phyloP scores from a whole-genome alignment of 2,797 vertebrate genomes.

The Lacerta viridis region DNA sequence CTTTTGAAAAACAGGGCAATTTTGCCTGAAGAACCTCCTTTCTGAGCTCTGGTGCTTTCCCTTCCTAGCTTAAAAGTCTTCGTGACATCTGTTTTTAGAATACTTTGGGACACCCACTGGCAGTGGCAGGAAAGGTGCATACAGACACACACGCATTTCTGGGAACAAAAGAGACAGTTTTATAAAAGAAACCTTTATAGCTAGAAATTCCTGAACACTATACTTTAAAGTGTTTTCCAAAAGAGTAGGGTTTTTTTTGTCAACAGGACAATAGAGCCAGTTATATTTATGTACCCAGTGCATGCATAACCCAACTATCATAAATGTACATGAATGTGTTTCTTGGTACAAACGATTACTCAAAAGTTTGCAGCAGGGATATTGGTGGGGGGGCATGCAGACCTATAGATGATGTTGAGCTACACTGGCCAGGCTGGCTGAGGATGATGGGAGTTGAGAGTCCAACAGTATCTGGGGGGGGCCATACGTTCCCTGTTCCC shows the following conservation, averaged over 20 bases:
- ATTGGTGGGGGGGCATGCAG: background rate
- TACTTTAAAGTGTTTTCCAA: background rate
- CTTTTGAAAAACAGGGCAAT: conserved; percentile 66
- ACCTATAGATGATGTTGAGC: background rate
- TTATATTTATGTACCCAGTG: background rate
- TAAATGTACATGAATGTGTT: background rate
- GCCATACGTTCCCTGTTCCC: too few species aligned
- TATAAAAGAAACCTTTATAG: conserved; percentile 21
- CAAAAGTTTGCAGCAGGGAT: background rate
- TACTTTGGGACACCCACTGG: conserved; percentile 60
- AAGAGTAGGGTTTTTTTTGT: conserved; percentile 25
- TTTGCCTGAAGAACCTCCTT: conserved; percentile 54
- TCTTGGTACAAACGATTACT: background rate
- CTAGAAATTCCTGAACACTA: conserved; percentile 21
- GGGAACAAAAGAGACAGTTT: conserved; percentile 51
- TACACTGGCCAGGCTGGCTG: background rate
- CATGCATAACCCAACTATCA: background rate
- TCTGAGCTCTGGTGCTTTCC: conserved; percentile 50
- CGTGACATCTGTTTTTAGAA: conserved; percentile 61
- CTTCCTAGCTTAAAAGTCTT: conserved; percentile 58
- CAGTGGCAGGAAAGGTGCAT: conserved; percentile 46
- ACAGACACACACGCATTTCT: background rate
- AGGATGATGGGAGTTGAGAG: background rate
- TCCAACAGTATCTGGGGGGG: background rate
- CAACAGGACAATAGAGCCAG: conserved; percentile 20